Evolutionary conservation across 92 coral and sea anemone genomes (phyloP).

Genomic region (Epizoanthus ramosus): DNA sequence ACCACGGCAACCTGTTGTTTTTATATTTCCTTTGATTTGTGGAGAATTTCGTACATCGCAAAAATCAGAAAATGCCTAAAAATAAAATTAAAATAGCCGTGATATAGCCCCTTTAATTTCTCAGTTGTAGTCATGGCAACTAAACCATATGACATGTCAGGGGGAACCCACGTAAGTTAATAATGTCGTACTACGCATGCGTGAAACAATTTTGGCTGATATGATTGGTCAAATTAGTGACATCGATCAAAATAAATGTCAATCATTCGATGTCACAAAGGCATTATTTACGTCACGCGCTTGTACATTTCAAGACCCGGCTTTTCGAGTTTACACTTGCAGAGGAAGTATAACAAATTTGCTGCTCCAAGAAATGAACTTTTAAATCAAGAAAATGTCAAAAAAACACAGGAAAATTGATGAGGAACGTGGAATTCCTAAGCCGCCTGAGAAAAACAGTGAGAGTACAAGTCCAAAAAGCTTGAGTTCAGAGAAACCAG

Average conservation of each 20-base stretch:
- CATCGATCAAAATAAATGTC: constrained; percentile 12
- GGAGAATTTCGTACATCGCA: no score
- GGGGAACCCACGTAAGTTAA: no score
- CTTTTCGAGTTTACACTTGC: background rate
- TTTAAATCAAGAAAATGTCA: constrained; percentile 12
- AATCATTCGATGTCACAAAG: constrained; percentile 41
- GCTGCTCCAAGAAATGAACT: background rate
- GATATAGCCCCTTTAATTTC: no score
- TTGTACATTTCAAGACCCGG: background rate
- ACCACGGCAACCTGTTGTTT: no score
- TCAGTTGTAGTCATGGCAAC: no score
- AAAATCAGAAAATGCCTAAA: no score
- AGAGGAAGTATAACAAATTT: background rate
- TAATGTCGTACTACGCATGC: background rate
- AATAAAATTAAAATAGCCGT: no score
- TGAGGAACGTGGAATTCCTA: background rate
- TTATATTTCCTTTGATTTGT: no score
- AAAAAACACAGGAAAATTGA: constrained; percentile 8
- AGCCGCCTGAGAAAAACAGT: background rate
- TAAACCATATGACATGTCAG: no score
- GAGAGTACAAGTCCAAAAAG: background rate
- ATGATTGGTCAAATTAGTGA: constrained; percentile 17
- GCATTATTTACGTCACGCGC: background rate
- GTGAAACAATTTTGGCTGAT: background rate
- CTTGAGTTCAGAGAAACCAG: background rate